Base-by-base conservation (phyloP, 2,888 invertebrate genomes). In the Lasius platythorax region DNA sequence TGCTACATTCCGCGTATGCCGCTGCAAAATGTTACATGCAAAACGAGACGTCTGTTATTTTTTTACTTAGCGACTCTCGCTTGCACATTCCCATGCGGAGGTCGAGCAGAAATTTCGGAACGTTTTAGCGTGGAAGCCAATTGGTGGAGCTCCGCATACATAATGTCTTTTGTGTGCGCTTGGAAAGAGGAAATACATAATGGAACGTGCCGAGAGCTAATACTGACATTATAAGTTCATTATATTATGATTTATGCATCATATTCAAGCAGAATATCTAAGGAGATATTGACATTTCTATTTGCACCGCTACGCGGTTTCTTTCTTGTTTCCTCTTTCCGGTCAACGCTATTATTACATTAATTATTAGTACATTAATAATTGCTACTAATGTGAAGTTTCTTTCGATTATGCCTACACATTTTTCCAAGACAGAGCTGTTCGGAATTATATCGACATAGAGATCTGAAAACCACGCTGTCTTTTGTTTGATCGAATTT, bases 101-200 rank as follows among this genome's bases (percentile, higher is more conserved):
- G 33, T 78, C 61, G 40, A 83, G 68, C 33, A 56, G 30, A 46
- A 76, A 76, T 76, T 64, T 74, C 43, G 82, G 43, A 66, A 67
- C 56, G n/a, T 64, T 33, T 28, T 40, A 56, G 40, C 53, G 12
- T 40, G 9, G 9, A 43, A 68, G 56, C 37, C 53, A 68, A 78
- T 78, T 68, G 37, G 11, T 5, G 9, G 28, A 78, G 46, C 33
- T 23, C 33, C 23, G 46, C 46, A 66, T 66, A 50, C 23, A 23
- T 66, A 78, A 56, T 68, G 30, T 56, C 9, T 12, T 40, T 78
- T 68, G 40, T 43, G 30, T 43, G 56, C 53, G 15, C n/a, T 40
- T 30, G 53, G n/a, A 53, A 68, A 67, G 40, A 28, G 40, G 8
- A 78, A 58, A 70, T 70, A 30, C 40, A 56, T 50, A 37, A 75